Evolutionary conservation across 1,140 invertebrate genomes (phyloP).

Genomic region (Pseudomyrmex dendroicus): DNA sequence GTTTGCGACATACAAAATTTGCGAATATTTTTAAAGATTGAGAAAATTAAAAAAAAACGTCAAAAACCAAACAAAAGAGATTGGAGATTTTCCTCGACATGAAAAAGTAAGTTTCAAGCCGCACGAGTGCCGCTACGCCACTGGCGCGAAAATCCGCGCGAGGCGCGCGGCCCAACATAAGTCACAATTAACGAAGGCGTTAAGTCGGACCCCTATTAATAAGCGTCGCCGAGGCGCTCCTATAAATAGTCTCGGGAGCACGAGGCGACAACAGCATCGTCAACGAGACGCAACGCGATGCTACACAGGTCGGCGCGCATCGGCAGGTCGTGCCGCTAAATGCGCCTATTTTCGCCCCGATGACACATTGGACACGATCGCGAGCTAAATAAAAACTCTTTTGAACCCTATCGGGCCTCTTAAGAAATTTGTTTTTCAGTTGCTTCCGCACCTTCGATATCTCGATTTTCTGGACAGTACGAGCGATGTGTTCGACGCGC

Average conservation of each 20-base stretch:
- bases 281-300: slow-evolving; percentile 56
- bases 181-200: slow-evolving; percentile 77
- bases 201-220: slow-evolving; percentile 78
- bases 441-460: neutral
- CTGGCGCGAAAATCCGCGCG: slow-evolving; percentile 58
- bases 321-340: slow-evolving; percentile 71
- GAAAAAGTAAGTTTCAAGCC: neutral
- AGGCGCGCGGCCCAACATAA: slow-evolving; percentile 68
- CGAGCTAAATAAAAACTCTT: slow-evolving; percentile 70
- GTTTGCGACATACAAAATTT: neutral
- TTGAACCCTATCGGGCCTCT: neutral
- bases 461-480: neutral
- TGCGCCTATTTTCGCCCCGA: slow-evolving; percentile 78
- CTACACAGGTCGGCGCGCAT: slow-evolving; percentile 71
- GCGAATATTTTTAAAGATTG: neutral
- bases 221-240: slow-evolving; percentile 73
- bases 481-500: no score
- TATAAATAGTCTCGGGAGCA: slow-evolving; percentile 76
- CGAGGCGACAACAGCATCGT: slow-evolving; percentile 67
- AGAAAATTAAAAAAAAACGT: neutral
- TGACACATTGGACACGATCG: slow-evolving; percentile 79
- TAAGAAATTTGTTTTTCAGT: slow-evolving; percentile 15
- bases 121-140: slow-evolving; percentile 15
- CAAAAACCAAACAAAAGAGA: neutral
- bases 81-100: neutral